Conservation (phyloP, 2,797 vertebrate genomes). For the Tarsius wallacei region DNA sequence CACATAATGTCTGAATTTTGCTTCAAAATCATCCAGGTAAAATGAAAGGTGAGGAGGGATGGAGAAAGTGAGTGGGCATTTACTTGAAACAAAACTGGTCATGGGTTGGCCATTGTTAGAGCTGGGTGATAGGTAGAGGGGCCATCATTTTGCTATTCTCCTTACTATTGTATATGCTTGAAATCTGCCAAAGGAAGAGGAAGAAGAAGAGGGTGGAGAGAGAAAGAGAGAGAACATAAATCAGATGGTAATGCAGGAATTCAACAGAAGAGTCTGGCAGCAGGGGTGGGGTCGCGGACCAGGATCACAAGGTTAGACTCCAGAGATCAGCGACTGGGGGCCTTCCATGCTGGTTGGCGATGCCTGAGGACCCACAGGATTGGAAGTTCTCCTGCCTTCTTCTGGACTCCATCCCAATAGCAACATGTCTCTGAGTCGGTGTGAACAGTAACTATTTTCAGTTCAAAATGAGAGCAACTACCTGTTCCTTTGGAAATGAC, state of each 20-base stretch:
- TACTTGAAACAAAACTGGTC: neutral
- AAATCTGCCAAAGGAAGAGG: neutral
- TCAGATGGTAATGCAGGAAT: neutral
- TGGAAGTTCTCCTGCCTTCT: neutral
- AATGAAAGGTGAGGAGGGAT: neutral
- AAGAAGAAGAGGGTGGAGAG: too few relatives aligned
- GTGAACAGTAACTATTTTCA: neutral
- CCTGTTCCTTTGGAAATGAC: neutral
- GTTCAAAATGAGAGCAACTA: neutral
- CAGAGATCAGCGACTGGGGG: neutral
- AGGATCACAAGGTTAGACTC: neutral
- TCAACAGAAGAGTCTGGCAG: neutral
- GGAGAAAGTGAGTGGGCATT: neutral
- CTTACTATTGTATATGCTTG: neutral
- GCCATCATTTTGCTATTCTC: neutral
- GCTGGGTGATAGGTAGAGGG: neutral
- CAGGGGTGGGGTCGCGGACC: neutral
- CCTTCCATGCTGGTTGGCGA: neutral
- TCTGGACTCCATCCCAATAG: neutral
- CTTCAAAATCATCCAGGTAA: constrained; percentile 13
- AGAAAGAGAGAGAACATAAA: neutral
- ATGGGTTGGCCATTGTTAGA: neutral
- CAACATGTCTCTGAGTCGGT: neutral
- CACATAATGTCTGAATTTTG: constrained; percentile 34
- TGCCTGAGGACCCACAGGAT: neutral